Evolutionary conservation across 2,888 invertebrate genomes (phyloP), one percentile per base, ranked within the genome.

Genomic region (Apamea crenata): DNA sequence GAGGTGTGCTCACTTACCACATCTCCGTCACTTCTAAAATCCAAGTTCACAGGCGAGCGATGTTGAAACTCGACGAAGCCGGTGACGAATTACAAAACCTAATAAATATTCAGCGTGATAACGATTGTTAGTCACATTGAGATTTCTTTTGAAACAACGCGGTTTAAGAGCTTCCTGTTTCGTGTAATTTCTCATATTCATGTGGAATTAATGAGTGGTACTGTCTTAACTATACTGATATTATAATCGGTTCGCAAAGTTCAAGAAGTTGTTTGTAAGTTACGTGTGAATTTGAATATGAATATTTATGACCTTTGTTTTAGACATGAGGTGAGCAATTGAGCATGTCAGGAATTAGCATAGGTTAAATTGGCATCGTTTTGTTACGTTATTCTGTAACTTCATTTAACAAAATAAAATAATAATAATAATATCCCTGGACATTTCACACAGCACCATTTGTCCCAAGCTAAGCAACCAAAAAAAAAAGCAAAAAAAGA

Each of bases 31-130:
- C 44, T 50, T 75, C 25, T n/a, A 10, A 80, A 66, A 72, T 87
- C 44, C 21, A 44, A 25, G 74, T 32, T 61, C 25, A 29, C 65
- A 75, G 44, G 18, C 88, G 84, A 91, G 88, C 91, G 92, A 89
- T 88, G 92, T 91, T 91, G 88, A 91, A 91, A 92, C 91, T 91
- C 91, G 76, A 86, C 87, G 88, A 91, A 91, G 85, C 90, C 89
- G 87, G 90, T 91, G 92, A 92, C 91, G 91, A 92, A 92, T 93
- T 91, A 91, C 91, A 89, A 88, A 78, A 77, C 84, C 80, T 84
- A 71, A 85, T 88, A 90, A 90, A 91, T 90, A 91, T 90, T 90
- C 89, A 88, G 74, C 79, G 78, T 86, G 88, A 87, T 88, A 90
- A 88, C 87, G 85, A 88, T 82, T 86, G 78, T 88, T 85, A 87